phyloP scores from a whole-genome alignment of 2,113 vertebrate genomes.

The Campylomormyrus numenius region DNA sequence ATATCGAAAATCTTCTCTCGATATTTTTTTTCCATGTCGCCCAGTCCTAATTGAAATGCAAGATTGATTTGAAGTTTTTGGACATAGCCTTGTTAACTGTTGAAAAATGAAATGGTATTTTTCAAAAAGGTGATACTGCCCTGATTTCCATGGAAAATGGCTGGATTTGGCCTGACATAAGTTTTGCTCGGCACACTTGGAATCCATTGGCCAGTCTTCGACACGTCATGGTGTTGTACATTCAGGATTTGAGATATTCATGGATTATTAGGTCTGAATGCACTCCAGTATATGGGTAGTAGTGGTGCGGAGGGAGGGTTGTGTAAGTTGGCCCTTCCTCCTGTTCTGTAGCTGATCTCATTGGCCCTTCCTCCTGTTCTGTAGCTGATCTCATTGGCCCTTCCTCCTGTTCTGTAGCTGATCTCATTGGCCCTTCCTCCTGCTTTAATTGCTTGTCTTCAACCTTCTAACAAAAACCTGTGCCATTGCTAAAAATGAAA shows the following conservation, averaged over 20 bases:
- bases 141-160: no score
- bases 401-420: conserved; percentile 21
- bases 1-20: no score
- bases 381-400: conserved; percentile 10
- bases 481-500: conserved; percentile 42
- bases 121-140: no score
- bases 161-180: background rate
- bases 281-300: background rate
- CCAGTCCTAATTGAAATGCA: no score
- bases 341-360: conserved; percentile 12
- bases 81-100: no score
- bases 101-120: no score
- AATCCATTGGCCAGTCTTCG: background rate
- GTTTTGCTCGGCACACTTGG: background rate
- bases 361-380: conserved; percentile 27
- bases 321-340: conserved; percentile 9
- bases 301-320: conserved; percentile 30
- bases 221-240: background rate
- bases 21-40: no score
- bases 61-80: no score
- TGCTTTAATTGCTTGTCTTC: conserved; percentile 32
- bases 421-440: conserved; percentile 14
- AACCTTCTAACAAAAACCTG: background rate
- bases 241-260: background rate
- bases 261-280: conserved; percentile 21